A percentile compares a stretch with the other conserved stretches of the same genome.
Evolutionary conservation across 2,888 invertebrate genomes (phyloP).

Genomic region (Uropetala carovei): DNA sequence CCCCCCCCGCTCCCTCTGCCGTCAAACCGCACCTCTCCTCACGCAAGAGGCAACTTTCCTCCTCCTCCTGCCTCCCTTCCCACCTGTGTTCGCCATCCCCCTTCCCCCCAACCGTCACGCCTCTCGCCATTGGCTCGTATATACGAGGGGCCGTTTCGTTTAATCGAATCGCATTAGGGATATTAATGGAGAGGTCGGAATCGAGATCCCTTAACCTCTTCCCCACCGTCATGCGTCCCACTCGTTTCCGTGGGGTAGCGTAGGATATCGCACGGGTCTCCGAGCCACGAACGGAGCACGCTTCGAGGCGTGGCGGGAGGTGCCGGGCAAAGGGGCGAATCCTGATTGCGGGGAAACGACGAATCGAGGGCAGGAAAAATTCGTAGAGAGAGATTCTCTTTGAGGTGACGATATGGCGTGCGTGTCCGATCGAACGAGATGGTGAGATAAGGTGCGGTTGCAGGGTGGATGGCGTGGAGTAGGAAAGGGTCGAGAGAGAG

Average conservation of each 20-base stretch:
- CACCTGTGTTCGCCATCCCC: neutral
- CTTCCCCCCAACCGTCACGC: neutral
- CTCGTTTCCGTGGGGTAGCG: neutral
- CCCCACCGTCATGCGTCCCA: neutral
- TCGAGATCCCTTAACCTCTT: neutral
- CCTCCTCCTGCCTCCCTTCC: neutral
- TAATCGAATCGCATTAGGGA: constrained; percentile 46
- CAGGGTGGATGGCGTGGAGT: too few species aligned
- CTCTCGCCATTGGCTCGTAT: neutral
- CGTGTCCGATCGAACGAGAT: too few species aligned
- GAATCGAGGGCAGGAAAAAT: too few species aligned
- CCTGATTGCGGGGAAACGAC: too few species aligned
- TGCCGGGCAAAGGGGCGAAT: too few species aligned
- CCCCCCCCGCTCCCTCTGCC: neutral
- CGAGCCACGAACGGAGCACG: too few species aligned
- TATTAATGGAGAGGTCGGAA: constrained; percentile 29
- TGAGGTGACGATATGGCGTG: too few species aligned
- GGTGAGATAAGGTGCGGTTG: too few species aligned
- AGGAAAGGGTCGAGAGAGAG: too few species aligned
- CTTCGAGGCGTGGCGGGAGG: too few species aligned
- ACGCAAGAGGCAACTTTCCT: neutral
- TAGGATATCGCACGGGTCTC: too few species aligned
- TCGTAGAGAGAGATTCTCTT: too few species aligned
- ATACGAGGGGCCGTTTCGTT: constrained; percentile 2
- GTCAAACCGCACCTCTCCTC: neutral